phyloP scores from a whole-genome alignment of 1,140 invertebrate species.

The Eurytemora carolleeae region DNA sequence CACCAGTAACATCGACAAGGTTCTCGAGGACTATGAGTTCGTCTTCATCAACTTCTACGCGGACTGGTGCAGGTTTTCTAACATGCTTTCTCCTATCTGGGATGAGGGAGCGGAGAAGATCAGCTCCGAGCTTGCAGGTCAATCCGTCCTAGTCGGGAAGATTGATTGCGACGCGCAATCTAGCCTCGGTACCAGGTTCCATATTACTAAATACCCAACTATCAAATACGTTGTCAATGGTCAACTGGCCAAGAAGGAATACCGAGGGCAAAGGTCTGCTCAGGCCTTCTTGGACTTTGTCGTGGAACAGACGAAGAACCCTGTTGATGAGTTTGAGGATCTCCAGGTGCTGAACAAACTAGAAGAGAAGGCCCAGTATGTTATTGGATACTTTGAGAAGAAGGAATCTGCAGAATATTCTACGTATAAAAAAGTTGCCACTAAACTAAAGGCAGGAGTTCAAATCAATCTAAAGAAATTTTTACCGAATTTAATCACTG shows the following conservation, averaged over 20 bases:
- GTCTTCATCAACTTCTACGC: constrained; percentile 98
- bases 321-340: constrained; percentile 53
- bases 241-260: constrained; percentile 78
- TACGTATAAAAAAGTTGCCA: constrained; percentile 18
- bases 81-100: constrained; percentile 84
- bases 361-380: constrained; percentile 59
- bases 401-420: constrained; percentile 47
- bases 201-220: constrained; percentile 96
- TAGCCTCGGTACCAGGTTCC: constrained; percentile 44
- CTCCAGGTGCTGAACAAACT: constrained; percentile 52
- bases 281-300: constrained; percentile 75
- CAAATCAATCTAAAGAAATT: no score
- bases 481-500: no score
- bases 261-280: constrained; percentile 55
- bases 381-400: constrained; percentile 78
- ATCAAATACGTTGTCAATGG: constrained; percentile 90
- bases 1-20: background rate
- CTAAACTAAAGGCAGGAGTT: no score
- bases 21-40: constrained; percentile 60
- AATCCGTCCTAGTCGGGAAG: constrained; percentile 75
- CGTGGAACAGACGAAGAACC: constrained; percentile 67
- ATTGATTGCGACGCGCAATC: constrained; percentile 88
- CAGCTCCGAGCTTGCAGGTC: constrained; percentile 49
- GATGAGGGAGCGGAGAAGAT: constrained; percentile 84
- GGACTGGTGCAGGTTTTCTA: constrained; percentile 86